Evolutionary conservation across 2,888 invertebrate genomes (phyloP), one percentile per base, ranked within the genome.

Genomic region (Eremobia ochroleuca): DNA sequence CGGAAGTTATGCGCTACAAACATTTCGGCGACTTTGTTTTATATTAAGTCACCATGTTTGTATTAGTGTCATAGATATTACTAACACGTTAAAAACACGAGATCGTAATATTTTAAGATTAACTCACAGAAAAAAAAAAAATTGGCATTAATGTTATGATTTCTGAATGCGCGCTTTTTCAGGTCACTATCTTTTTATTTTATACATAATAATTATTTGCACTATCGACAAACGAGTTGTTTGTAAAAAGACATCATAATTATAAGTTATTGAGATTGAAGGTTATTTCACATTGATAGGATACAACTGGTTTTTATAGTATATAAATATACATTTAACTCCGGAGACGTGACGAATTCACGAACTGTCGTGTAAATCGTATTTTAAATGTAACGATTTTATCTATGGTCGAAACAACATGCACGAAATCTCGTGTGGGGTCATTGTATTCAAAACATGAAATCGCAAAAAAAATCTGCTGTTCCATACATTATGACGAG

Each of bases 161-260:
- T 34, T 5, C 3, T 52, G 28, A 66, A 46, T 43, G 40, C 79
- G 72, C 64, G 40, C 65, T 49, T 73, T 80, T 25, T 49, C 49
- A 59, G 15, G 40, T 52, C n/a, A 49, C n/a, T 6, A n/a, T n/a
- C 21, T 0, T 52, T 52, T 21, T 58, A 37, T 31, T 28, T n/a
- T n/a, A n/a, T n/a, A n/a, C n/a, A n/a, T n/a, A 5, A 31, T 67
- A n/a, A 49, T 13, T 0, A 21, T 25, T 46, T 59, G 28, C 4
- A 31, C 13, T 31, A 59, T 21, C 15, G 59, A 77, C 28, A 66
- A 66, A 46, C 21, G 9, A 67, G 15, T 31, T 25, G 4, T 66
- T 28, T 28, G 13, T 28, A 25, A 25, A 52, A 52, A 52, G 67
- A 34, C n/a, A 34, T 49, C 31, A 25, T 46, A 13, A 46, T 13